A percentile compares a stretch with the other conserved stretches of the same genome.
Conservation (phyloP, 37 sponge, comb jelly and placozoan species). For the Halisarca cf. caerulea region DNA sequence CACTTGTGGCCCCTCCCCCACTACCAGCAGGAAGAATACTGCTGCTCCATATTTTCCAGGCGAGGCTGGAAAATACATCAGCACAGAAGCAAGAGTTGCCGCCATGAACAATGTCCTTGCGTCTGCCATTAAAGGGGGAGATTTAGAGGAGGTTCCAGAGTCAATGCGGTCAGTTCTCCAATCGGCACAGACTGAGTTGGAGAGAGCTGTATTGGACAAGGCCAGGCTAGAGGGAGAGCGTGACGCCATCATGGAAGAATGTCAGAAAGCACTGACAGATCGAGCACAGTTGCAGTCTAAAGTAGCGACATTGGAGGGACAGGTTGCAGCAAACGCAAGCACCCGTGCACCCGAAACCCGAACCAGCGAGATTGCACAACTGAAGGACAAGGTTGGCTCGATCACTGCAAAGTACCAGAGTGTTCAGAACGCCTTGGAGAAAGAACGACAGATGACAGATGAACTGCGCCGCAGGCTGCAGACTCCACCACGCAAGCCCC, state of each 20-base stretch:
- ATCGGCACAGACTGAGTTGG: slow-evolving; percentile 7
- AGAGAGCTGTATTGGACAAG: slow-evolving; percentile 16
- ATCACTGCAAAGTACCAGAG: slow-evolving; percentile 22
- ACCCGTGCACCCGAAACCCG: neutral
- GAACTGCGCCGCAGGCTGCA: slow-evolving; percentile 24
- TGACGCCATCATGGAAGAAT: slow-evolving; percentile 61
- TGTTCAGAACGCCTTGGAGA: slow-evolving; percentile 21
- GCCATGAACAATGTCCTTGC: neutral
- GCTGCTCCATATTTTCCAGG: neutral
- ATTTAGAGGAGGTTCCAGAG: neutral
- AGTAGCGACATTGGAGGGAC: slow-evolving; percentile 51
- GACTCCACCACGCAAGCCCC: neutral
- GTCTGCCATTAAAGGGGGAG: neutral
- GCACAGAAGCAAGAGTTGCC: neutral
- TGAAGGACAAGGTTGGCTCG: slow-evolving; percentile 27
- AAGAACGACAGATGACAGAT: slow-evolving; percentile 24
- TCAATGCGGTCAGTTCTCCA: neutral
- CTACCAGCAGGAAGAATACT: neutral
- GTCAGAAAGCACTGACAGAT: slow-evolving; percentile 49
- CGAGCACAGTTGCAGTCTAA: slow-evolving; percentile 50
- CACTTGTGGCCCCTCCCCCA: neutral
- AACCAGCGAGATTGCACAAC: slow-evolving; percentile 9
- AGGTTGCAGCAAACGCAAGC: neutral
- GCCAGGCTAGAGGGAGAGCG: slow-evolving; percentile 67
- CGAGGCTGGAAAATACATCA: neutral